A percentile compares a stretch with the other conserved stretches of the same genome.
These are phyloP conservation scores for Agrotis ipsilon DNA, from an alignment of 2,888 invertebrate genomes.

Conservation along the genomic window DNA sequence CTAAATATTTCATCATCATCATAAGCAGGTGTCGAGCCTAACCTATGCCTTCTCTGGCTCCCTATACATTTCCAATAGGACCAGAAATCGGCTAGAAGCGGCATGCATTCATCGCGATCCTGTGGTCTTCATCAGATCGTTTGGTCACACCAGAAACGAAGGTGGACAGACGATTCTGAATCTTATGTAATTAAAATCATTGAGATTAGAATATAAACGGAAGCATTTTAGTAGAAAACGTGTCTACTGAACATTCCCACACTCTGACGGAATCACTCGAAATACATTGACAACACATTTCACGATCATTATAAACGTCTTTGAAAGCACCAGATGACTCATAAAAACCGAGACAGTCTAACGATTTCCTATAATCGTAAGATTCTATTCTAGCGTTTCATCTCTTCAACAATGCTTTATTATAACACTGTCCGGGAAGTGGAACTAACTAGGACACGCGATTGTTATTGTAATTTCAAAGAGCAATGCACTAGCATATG, in stretches of 20 bases:
- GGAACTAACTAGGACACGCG: conserved; percentile 2
- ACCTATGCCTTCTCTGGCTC: too few relatives aligned
- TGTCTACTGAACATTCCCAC: conserved; percentile 4
- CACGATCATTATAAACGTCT: conserved; percentile 9
- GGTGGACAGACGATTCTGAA: neutral
- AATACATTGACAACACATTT: conserved; percentile 17
- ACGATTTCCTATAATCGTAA: conserved; percentile 1
- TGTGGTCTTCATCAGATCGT: too few relatives aligned
- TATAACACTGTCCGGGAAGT: conserved; percentile 6
- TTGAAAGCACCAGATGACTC: conserved; percentile 25
- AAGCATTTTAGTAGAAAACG: neutral
- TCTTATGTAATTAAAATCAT: neutral
- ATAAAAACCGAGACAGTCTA: neutral
- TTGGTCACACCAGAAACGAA: too few relatives aligned
- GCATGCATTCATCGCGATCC: too few relatives aligned
- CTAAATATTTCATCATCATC: too few relatives aligned
- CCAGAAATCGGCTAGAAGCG: too few relatives aligned
- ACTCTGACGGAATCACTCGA: conserved; percentile 7
- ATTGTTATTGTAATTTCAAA: conserved; percentile 16
- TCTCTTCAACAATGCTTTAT: conserved; percentile 13
- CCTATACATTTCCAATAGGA: too few relatives aligned
- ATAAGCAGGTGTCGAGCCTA: too few relatives aligned
- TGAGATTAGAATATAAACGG: neutral
- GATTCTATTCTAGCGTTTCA: neutral
- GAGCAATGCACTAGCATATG: neutral